Base-by-base conservation (phyloP, 1,140 invertebrate genomes). In the Aphis gossypii region DNA sequence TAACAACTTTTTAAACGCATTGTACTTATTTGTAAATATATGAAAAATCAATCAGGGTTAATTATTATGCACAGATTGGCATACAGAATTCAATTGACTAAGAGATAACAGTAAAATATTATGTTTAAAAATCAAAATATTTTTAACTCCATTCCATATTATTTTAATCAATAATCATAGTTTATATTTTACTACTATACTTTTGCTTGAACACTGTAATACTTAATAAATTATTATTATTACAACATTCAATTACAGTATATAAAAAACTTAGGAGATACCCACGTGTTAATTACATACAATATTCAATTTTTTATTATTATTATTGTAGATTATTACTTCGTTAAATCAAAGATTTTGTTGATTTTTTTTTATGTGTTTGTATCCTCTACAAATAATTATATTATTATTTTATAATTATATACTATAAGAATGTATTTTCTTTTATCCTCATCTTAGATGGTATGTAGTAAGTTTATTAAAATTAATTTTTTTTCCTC, bases 31-130 rank as follows among this genome's bases (percentile, higher is more conserved):
- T 93, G 92, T 93, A 93, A 86, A 86, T 93, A 86, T 84, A 54
- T 93, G 35, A 84, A 90, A 82, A 93, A 84, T 48, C 35, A 86
- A 93, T 93, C 92, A 93, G 92, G 92, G 92, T 93, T 93, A 84
- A 86, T 30, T 84, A 93, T 84, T 93, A 84, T 93, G 68, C 82
- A 93, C 76, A 84, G 76, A 84, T 93, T 35, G 82, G 82, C 76
- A 93, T 84, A 86, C 48, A 54, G n/a, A 84, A 84, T 93, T 90
- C 5, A 68, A 44, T 68, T 44, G 38, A 30, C 38, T 90, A 51
- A 76, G 38, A 44, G 44, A n/a, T 90, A 90, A 90, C 38, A 25
- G 44, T 60, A 90, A 44, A 68, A 41, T 90, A 41, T 90, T 44
- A 90, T 90, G 89, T 90, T 60, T 68, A 41, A 68, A 54, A 90